Evolutionary conservation across 2,888 invertebrate genomes (phyloP).

Genomic region (Loripinus fragilis): DNA sequence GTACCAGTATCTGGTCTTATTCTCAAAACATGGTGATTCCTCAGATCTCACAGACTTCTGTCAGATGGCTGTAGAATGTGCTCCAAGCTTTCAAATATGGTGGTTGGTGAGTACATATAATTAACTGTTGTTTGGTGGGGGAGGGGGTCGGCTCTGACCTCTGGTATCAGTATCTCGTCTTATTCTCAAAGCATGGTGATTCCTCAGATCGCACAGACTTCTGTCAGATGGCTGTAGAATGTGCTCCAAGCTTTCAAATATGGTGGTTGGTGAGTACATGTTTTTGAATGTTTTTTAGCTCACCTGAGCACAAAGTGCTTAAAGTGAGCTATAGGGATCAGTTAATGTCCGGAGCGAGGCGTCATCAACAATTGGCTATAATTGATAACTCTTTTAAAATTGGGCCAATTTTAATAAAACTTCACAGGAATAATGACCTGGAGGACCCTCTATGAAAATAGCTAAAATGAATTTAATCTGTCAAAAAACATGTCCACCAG

Average conservation of each 20-base stretch:
- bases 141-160: conserved; percentile 73
- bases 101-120: conserved; percentile 81
- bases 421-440: too few species aligned
- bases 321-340: too few species aligned
- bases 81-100: conserved; percentile 80
- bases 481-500: too few species aligned
- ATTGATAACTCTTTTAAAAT: too few species aligned
- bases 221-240: conserved; percentile 79
- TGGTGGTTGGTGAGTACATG: conserved; percentile 82
- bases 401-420: too few species aligned
- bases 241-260: conserved; percentile 80
- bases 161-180: conserved; percentile 80
- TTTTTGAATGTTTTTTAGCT: too few species aligned
- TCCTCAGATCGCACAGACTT: conserved; percentile 73
- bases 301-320: too few species aligned
- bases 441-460: too few species aligned
- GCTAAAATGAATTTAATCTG: too few species aligned
- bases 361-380: too few species aligned
- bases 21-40: conserved; percentile 68
- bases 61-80: conserved; percentile 79
- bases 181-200: conserved; percentile 75
- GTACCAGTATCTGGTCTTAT: conserved; percentile 80
- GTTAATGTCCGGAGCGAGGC: too few species aligned
- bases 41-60: conserved; percentile 77
- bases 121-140: too few species aligned